Evolutionary conservation across 2,113 vertebrate genomes (phyloP).

Genomic region (Leuciscus idus): DNA sequence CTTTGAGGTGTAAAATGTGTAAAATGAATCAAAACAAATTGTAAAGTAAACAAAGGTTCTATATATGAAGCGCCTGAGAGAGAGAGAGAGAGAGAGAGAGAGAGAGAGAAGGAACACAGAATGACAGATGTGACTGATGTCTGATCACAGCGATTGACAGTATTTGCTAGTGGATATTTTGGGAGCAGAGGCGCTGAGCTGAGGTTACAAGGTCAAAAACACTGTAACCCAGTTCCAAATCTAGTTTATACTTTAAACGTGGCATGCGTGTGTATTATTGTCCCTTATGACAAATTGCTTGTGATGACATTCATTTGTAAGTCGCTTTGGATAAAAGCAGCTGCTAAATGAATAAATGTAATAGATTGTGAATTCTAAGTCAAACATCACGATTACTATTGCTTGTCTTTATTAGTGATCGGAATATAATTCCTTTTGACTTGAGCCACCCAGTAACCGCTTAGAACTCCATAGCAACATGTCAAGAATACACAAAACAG

Average conservation of each 20-base stretch:
- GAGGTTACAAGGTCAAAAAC: slow-evolving; percentile 34
- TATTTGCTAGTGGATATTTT: background rate
- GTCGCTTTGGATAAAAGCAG: background rate
- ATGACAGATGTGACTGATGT: slow-evolving; percentile 22
- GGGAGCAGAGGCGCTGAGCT: slow-evolving; percentile 6
- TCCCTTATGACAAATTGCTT: background rate
- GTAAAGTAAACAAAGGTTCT: too few species aligned
- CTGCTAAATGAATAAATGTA: background rate
- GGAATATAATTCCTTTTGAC: too few species aligned
- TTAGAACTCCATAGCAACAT: too few species aligned
- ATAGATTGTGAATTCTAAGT: slow-evolving; percentile 2
- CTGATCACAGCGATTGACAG: background rate
- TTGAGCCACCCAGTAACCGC: too few species aligned
- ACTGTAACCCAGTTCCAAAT: background rate
- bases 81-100: background rate
- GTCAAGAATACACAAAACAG: background rate
- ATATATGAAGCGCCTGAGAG: background rate
- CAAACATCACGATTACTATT: background rate
- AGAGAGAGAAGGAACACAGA: background rate
- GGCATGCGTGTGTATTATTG: background rate
- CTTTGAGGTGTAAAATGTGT: too few species aligned
- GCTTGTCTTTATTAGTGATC: too few species aligned
- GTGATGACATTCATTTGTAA: background rate
- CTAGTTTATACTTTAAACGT: background rate
- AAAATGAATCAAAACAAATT: too few species aligned